Evolutionary conservation across 2,888 invertebrate genomes (phyloP).

Genomic region (Cordylochernes scorpioides): DNA sequence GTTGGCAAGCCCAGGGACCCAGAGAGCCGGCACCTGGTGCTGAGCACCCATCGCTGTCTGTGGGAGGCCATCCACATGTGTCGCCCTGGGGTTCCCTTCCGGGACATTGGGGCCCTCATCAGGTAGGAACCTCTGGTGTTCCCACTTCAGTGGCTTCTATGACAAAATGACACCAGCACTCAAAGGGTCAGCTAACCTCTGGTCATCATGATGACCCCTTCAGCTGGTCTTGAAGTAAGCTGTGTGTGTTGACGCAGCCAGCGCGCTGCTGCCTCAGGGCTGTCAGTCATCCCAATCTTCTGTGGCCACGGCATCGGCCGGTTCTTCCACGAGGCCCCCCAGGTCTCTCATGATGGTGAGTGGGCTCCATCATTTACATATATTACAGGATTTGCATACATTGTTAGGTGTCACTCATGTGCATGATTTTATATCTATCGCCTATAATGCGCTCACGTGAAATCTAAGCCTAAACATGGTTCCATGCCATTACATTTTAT

Average conservation of each 20-base stretch:
- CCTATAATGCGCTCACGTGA: too few relatives aligned
- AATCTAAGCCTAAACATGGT: too few relatives aligned
- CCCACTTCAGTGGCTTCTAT: not conserved
- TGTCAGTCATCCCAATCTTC: slow-evolving; percentile 46
- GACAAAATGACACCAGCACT: too few relatives aligned
- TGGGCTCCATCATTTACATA: too few relatives aligned
- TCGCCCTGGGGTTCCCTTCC: slow-evolving; percentile 25
- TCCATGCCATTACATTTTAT: too few relatives aligned
- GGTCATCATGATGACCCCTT: not conserved
- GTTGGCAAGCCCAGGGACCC: slow-evolving; percentile 62
- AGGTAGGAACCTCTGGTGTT: too few relatives aligned
- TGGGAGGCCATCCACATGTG: slow-evolving; percentile 31
- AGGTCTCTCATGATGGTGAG: slow-evolving; percentile 54
- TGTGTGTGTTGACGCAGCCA: slow-evolving; percentile 3
- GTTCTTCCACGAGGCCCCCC: slow-evolving; percentile 75
- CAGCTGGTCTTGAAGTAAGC: slow-evolving; percentile 3
- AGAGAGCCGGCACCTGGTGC: slow-evolving; percentile 37
- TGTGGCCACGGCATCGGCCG: slow-evolving; percentile 74
- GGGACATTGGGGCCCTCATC: slow-evolving; percentile 15
- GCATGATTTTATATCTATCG: too few relatives aligned
- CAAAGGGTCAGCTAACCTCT: not conserved
- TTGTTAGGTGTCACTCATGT: too few relatives aligned
- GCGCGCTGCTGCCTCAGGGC: slow-evolving; percentile 33
- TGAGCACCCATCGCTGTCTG: slow-evolving; percentile 41
- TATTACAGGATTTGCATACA: too few relatives aligned